Evolutionary conservation across 2,888 invertebrate genomes (phyloP).

Genomic region (Cryptocephalus primarius): DNA sequence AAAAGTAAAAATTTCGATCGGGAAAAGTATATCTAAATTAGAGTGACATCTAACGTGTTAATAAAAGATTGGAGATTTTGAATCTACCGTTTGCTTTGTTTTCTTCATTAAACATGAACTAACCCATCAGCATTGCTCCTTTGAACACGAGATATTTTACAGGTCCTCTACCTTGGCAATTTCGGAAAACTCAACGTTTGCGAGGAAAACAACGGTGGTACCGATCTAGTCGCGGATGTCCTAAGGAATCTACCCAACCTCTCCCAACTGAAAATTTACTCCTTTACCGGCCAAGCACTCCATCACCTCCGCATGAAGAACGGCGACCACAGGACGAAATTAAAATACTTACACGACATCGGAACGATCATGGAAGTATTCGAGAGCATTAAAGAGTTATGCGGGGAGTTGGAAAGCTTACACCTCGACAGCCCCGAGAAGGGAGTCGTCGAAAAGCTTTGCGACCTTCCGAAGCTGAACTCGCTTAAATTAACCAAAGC

Average conservation of each 20-base stretch:
- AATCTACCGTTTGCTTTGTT: background rate
- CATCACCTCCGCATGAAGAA: conserved; percentile 44
- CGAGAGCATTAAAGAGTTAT: conserved; percentile 47
- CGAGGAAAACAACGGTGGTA: conserved; percentile 30
- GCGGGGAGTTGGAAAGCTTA: conserved; percentile 52
- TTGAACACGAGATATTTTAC: conserved; percentile 39
- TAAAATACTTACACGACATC: conserved; percentile 57
- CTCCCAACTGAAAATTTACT: conserved; percentile 53
- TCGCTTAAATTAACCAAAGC: conserved; percentile 36
- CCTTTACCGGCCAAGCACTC: conserved; percentile 54
- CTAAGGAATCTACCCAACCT: conserved; percentile 53
- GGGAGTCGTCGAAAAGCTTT: conserved; percentile 42
- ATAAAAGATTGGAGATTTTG: background rate
- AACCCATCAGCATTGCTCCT: conserved; percentile 35
- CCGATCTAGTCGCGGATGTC: conserved; percentile 49
- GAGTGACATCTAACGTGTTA: too few relatives aligned
- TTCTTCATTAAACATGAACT: too few relatives aligned
- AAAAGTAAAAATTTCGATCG: too few relatives aligned
- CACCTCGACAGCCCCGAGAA: conserved; percentile 44
- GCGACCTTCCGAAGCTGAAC: conserved; percentile 44
- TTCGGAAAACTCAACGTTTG: conserved; percentile 59
- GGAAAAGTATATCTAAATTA: too few relatives aligned
- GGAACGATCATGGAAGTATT: conserved; percentile 48
- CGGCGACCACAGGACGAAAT: conserved; percentile 47
- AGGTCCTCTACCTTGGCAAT: conserved; percentile 51